A percentile compares a stretch with the other conserved stretches of the same genome.
Evolutionary conservation across 1,140 invertebrate genomes (phyloP).

Genomic region (Conus ventricosus): DNA sequence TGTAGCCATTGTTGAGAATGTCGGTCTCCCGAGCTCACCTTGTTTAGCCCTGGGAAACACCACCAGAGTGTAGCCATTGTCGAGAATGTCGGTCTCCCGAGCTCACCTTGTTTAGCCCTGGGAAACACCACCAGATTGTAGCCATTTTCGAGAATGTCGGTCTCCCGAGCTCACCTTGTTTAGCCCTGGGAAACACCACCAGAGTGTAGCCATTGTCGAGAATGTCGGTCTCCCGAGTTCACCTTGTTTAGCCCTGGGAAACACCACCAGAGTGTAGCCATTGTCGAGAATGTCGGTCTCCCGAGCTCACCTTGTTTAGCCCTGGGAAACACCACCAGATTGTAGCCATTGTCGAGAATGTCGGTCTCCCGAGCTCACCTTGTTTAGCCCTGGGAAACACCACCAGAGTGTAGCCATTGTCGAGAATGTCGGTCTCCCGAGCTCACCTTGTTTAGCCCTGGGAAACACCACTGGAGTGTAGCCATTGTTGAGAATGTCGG

Average conservation of each 20-base stretch:
- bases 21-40: constrained; percentile 64
- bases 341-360: constrained; percentile 64
- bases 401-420: constrained; percentile 62
- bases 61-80: constrained; percentile 62
- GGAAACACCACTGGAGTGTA: constrained; percentile 61
- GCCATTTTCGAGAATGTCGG: constrained; percentile 64
- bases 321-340: constrained; percentile 58
- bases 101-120: no score
- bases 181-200: no score
- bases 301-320: no score
- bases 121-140: constrained; percentile 61
- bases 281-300: constrained; percentile 65
- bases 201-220: constrained; percentile 64
- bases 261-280: constrained; percentile 62
- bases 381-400: no score
- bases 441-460: no score
- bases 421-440: constrained; percentile 62
- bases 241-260: no score
- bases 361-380: constrained; percentile 64
- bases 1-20: constrained; percentile 64
- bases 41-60: no score
- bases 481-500: constrained; percentile 64
- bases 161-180: no score
- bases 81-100: constrained; percentile 62
- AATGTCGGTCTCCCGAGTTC: constrained; percentile 63